phyloP scores from a whole-genome alignment of 2,797 vertebrate genomes.

The Acipenser oxyrinchus region DNA sequence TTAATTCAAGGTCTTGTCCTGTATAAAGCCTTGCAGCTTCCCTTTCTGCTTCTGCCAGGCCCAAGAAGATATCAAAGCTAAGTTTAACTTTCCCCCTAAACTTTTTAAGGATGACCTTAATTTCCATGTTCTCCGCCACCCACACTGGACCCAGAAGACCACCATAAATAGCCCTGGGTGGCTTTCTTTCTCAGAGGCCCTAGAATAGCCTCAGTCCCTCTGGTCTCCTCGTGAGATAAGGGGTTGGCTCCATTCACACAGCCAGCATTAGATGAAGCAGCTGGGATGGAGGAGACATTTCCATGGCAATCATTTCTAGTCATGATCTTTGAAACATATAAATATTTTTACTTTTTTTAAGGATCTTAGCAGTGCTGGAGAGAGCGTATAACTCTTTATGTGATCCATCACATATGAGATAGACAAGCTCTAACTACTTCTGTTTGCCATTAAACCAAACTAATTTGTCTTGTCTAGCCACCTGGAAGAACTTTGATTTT shows the following conservation, averaged over 20 bases:
- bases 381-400: no score
- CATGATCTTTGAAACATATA: not conserved
- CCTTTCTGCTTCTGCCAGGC: conserved; percentile 3
- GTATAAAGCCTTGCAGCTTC: not conserved
- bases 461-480: no score
- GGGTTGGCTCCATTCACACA: conserved; percentile 31
- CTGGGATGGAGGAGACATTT: conserved; percentile 26
- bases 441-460: no score
- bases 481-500: no score
- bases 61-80: conserved; percentile 11
- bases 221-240: conserved; percentile 32
- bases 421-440: no score
- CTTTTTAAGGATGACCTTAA: conserved; percentile 13
- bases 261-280: conserved; percentile 37
- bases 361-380: no score
- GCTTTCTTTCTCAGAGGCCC: conserved; percentile 32
- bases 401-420: no score
- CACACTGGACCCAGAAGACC: conserved; percentile 39
- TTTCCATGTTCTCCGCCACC: conserved; percentile 35
- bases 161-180: conserved; percentile 39
- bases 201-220: conserved; percentile 37
- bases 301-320: not conserved
- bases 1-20: conserved; percentile 18
- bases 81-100: conserved; percentile 28
- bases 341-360: no score